Evolutionary conservation across 2,888 invertebrate genomes (phyloP), one percentile per base, ranked within the genome.

Genomic region (Ischnura elegans): DNA sequence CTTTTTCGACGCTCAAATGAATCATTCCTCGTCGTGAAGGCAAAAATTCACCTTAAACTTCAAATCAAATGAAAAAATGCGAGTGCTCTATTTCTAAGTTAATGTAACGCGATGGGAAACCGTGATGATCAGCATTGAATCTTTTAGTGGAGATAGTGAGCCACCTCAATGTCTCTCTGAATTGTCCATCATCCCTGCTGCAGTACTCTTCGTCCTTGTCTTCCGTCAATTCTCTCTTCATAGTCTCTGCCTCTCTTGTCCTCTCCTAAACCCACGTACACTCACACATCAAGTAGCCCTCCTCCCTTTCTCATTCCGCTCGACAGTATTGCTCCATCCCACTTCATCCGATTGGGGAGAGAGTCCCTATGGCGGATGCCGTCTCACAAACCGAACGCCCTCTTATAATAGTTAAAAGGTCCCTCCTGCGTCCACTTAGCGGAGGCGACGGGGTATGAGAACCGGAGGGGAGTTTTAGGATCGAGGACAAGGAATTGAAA

Each of bases 341-440:
- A 87, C 87, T 87, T 87, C 87, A 90, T 90, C 90, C 90, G 90
- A 90, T 90, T 90, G 61, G 13, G 42, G n/a, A n/a, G n/a, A 51
- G 90, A 61, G 61, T n/a, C 16, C 87, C 42, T 55, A 51, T 87
- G 36, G 42, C 87, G 36, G 76, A 76, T 76, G 76, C 76, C 76
- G 10, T 36, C 76, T 76, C 16, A 13, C 76, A 5, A 21, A 36
- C 13, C 76, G 29, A 76, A 29, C 76, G 66, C 36, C 76, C 76
- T 13, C 76, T 76, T 76, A 76, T 76, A 76, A 76, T 76, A 76
- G 36, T 76, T 76, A 76, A 76, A 76, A 76, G 76, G 76, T 13
- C 76, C n/a, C n/a, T n/a, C n/a, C 76, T 76, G 13, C 76, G 76
- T 76, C 76, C 76, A 76, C 76, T 76, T 76, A 76, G 36, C 29